Evolutionary conservation across 2,888 invertebrate genomes (phyloP), one percentile per base, ranked within the genome.

Genomic region (Eucriotettix oculatus): DNA sequence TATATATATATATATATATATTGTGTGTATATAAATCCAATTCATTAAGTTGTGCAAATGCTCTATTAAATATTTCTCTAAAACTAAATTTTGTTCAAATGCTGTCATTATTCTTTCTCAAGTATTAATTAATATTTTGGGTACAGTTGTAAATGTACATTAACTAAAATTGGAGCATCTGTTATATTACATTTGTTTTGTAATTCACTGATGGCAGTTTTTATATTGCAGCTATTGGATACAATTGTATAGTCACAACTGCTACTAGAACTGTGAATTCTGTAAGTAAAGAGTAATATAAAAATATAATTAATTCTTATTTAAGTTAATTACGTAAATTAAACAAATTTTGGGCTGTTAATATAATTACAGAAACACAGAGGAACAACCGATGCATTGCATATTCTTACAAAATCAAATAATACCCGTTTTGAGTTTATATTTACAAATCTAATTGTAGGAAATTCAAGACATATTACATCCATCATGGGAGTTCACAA

Each of bases 401-500:
- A 92, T 71, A 80, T 96, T 48, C 76, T 97, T 64, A 91, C 96
- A 1, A 84, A 86, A 40, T 88, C 84, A 64, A 84, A 83, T 66
- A 85, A 82, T 61, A 90, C 89, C 17, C 79, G 90, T 69, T 98
- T 94, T 71, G 98, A 99, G 74, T 99, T 99, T 72, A 87, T 99
- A 65, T 99, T 99, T 72, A 96, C 94, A 1, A 96, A 96, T 75
- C 77, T 94, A 40, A 84, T 90, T 14, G 85, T 87, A 0, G 87
- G 87, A 66, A 87, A 88, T 68, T 83, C 87, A 54, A 74, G 91
- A 61, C 87, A 96, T 70, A 96, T 95, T 71, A 89, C 90, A 2
- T 88, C 94, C 10, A 87, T 96, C 1, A 85, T 87, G 66, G 92
- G 93, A 10, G 90, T 97, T n/a, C 88, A 94, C 72, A 90, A 90